A percentile compares a stretch with the other conserved stretches of the same genome.
Evolutionary conservation across 2,113 vertebrate genomes (phyloP).

Genomic region (Leptobrachium ailaonicum): DNA sequence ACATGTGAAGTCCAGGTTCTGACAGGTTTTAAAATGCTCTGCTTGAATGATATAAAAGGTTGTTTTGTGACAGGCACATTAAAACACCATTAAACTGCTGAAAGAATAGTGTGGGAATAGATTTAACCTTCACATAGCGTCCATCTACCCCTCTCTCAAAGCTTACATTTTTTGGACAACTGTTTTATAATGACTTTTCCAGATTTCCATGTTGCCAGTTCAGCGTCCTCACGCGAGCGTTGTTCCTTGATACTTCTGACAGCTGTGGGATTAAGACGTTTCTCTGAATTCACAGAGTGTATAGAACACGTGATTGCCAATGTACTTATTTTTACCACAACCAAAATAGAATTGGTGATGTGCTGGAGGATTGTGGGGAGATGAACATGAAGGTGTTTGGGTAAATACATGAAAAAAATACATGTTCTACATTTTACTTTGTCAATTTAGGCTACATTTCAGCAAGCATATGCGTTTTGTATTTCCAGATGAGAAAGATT

Average conservation of each 20-base stretch:
- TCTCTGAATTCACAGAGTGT: not conserved
- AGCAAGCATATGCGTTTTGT: too few relatives aligned
- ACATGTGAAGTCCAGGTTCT: constrained; percentile 62
- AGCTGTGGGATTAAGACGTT: constrained; percentile 54
- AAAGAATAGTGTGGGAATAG: constrained; percentile 85
- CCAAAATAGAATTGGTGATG: not conserved
- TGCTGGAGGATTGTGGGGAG: too few relatives aligned
- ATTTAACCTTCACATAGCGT: constrained; percentile 84
- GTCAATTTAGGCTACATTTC: too few relatives aligned
- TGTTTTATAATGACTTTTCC: constrained; percentile 83
- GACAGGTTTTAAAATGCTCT: constrained; percentile 69
- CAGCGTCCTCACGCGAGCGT: constrained; percentile 74
- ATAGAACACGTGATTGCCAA: not conserved
- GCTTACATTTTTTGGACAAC: constrained; percentile 77
- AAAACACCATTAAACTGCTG: constrained; percentile 88
- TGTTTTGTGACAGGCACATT: constrained; percentile 83
- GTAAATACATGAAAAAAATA: too few relatives aligned
- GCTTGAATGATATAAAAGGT: constrained; percentile 72
- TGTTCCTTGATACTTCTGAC: constrained; percentile 76
- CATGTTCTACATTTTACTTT: too few relatives aligned
- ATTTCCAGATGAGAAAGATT: too few relatives aligned
- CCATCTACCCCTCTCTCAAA: constrained; percentile 67
- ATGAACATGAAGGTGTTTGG: too few relatives aligned
- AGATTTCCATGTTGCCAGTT: constrained; percentile 78
- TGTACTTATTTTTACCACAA: not conserved